Evolutionary conservation across 2,113 vertebrate species (phyloP), one percentile per base, ranked within the genome.

Genomic region (Scytalopus superciliaris): DNA sequence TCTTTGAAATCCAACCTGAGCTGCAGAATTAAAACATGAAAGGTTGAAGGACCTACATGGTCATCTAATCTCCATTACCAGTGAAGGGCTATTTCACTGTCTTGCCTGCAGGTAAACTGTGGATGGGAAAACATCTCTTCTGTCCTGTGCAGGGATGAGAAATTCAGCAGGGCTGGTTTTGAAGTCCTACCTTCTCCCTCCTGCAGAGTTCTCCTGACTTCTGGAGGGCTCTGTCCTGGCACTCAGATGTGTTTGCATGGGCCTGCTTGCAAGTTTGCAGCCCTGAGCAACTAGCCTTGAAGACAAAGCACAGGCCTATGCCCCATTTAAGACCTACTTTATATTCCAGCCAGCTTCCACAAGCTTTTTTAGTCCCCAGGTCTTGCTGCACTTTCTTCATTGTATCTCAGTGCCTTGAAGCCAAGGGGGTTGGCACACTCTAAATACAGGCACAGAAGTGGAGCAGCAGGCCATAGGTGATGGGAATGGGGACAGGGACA

Each of bases 301-400:
- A 92, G 56, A 93, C 83, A 95, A 96, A 93, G 68, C 62, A 69
- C 35, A 84, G 85, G 52, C 85, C 80, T 89, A 4, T 96, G 93
- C 53, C 95, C 90, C 88, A 93, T 67, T 96, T 96, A 95, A 68
- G 69, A 68, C 76, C 93, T 95, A 84, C 86, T 97, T 96, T 93
- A 49, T 47, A 96, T 97, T 90, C 96, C n/a, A 81, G 21, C 82
- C 92, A 87, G 68, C 53, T 73, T 68, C 73, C 73, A 67, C 53
- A 81, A 62, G 37, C 11, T 31, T 50, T 89, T 93, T 91, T 66
- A 79, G 70, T 87, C 17, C 47, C 30, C 0, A 0, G 80, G 86
- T 50, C 67, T 80, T 86, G 79, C 90, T 86, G 92, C 49, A 44
- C 72, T 90, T 76, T 18, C 19, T 93, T 78, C 73, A 49, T 89